phyloP scores from a whole-genome alignment of 2,797 vertebrate genomes.

The Myiothlypis chrysogaster region DNA sequence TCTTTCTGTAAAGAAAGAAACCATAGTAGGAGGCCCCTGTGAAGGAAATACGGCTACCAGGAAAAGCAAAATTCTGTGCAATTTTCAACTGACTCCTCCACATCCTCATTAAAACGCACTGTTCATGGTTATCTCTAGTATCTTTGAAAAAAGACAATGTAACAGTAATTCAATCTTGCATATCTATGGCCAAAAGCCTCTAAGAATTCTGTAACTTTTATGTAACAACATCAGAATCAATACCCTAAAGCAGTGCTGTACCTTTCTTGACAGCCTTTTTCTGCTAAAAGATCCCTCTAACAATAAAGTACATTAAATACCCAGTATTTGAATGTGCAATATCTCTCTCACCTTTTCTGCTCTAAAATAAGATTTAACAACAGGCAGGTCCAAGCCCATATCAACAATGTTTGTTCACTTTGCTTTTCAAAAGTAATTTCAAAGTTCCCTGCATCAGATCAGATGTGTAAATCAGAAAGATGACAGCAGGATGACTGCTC shows the following conservation, averaged over 20 bases:
- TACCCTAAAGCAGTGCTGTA: not conserved
- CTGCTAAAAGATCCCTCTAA: not conserved
- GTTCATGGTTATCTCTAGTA: not conserved
- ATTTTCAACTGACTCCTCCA: not conserved
- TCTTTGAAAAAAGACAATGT: not conserved
- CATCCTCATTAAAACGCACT: not conserved
- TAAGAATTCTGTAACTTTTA: not conserved
- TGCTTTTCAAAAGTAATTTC: not conserved
- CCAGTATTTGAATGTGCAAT: accelerated
- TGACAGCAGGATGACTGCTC: not conserved
- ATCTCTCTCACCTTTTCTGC: not conserved
- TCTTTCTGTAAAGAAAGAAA: not conserved
- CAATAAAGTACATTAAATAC: not conserved
- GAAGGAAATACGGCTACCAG: not conserved
- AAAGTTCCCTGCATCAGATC: not conserved
- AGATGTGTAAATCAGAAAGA: not conserved
- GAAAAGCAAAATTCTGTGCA: not conserved
- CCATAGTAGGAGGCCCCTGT: not conserved
- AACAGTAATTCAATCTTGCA: not conserved
- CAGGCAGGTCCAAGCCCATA: not conserved
- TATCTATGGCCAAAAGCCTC: not conserved
- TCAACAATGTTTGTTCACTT: not conserved
- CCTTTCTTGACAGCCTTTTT: not conserved
- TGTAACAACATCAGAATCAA: not conserved
- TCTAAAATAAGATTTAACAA: not conserved